Base-by-base conservation (phyloP, 2,113 vertebrate species). In the Austrofundulus limnaeus region DNA sequence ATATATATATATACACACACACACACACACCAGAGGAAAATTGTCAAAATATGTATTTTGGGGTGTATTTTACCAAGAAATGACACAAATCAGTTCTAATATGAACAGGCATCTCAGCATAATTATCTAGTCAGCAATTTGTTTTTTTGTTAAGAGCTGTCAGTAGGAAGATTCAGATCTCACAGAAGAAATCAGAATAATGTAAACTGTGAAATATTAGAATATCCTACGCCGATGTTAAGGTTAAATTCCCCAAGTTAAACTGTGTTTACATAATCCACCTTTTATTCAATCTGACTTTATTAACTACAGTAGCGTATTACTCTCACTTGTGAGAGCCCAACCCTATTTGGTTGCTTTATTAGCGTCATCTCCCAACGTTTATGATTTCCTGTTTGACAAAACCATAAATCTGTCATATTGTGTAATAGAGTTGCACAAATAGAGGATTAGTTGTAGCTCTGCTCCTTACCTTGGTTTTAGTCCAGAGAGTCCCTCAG, bases 401-500 rank as follows among this genome's bases (percentile, higher is more conserved):
- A 50, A n/a, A 3, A 59, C 47, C 21, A 17, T 55, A 25, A 34
- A 17, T 66, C 51, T 75, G 45, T 34, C 20, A 53, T 20, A 43
- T 61, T 70, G 52, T 41, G 67, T 62, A 68, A 54, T 11, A 11
- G 38, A 54, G 50, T 80, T 79, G 67, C 17, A n/a, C 52, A 76
- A 80, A 69, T 14, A 20, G 21, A 61, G 52, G 56, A 16, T 15
- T 76, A 31, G 66, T 68, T 51, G 49, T 41, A 28, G 49, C 61
- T 77, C 1, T 57, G 53, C 46, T 45, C 70, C 75, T 90, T 79
- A 92, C 92, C 91, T 90, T 91, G 87, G 85, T 87, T 87, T 90
- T 72, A 92, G 88, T 91, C 88, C 86, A 91, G 84, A 87, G 86
- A 82, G 83, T 86, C 84, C 85, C 87, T 92, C 91, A 92, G 88